Conservation (phyloP, 2,888 invertebrate genomes). For the Acronicta psi region DNA sequence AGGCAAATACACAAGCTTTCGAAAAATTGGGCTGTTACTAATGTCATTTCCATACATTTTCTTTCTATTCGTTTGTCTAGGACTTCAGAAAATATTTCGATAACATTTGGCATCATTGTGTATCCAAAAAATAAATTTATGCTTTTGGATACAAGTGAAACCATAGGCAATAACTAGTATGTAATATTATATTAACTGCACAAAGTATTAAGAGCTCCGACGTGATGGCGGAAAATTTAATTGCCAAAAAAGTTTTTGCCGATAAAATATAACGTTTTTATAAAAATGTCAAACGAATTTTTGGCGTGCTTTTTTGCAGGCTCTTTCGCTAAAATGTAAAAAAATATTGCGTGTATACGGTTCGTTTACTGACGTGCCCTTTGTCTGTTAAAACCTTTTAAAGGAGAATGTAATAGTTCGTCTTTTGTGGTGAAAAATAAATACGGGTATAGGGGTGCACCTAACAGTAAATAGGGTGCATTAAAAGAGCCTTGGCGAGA, state of each 20-base stretch:
- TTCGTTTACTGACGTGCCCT: conserved; percentile 1
- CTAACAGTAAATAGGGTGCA: not conserved
- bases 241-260: conserved; percentile 33
- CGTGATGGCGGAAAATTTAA: conserved; percentile 25
- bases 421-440: conserved; percentile 10
- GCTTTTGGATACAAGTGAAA: too few species aligned
- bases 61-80: too few species aligned
- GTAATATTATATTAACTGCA: conserved; percentile 14
- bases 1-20: too few species aligned
- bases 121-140: too few species aligned
- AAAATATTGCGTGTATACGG: conserved; percentile 12
- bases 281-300: conserved; percentile 29
- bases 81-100: too few species aligned
- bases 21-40: too few species aligned
- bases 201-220: conserved; percentile 17
- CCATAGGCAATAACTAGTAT: too few species aligned
- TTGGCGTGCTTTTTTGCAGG: conserved; percentile 8
- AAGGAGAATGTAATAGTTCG: conserved; percentile 10
- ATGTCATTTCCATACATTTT: too few species aligned
- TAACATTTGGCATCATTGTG: too few species aligned
- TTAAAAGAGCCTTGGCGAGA: not conserved
- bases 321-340: conserved; percentile 12
- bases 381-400: conserved; percentile 17
- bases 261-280: conserved; percentile 19
- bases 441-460: not conserved